Evolutionary conservation across 1,140 invertebrate species (phyloP).

Genomic region (Eupristina koningsbergeri): DNA sequence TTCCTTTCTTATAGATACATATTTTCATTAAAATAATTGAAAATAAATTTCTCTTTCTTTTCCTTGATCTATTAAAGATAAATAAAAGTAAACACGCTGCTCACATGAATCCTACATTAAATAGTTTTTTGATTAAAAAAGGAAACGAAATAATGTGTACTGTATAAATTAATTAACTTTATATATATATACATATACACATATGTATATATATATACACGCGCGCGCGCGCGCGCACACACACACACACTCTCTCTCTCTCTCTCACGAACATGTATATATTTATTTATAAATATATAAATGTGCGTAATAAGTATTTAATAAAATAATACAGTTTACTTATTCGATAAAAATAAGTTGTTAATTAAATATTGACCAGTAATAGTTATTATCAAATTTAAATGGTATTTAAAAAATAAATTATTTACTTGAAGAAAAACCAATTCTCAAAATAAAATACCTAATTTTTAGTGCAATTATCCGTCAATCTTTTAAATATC

Average conservation of each 20-base stretch:
- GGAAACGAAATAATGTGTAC: neutral
- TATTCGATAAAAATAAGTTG: neutral
- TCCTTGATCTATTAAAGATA: neutral
- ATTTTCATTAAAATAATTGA: conserved; percentile 9
- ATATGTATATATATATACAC: too few species aligned
- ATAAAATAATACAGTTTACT: neutral
- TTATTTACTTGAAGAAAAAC: neutral
- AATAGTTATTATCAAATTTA: neutral
- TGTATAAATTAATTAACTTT: neutral
- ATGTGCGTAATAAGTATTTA: neutral
- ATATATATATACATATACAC: too few species aligned
- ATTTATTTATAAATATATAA: neutral
- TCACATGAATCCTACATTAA: neutral
- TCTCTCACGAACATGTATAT: too few species aligned
- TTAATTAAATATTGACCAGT: neutral
- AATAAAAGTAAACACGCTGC: neutral
- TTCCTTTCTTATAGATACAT: neutral
- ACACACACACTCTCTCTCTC: too few species aligned
- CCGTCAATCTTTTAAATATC: neutral
- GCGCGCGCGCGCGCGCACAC: too few species aligned
- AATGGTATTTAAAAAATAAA: neutral
- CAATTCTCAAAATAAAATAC: neutral
- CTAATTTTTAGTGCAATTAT: neutral
- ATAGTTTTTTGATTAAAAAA: neutral
- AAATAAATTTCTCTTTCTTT: neutral